These are phyloP conservation scores for Porites divaricata DNA, from an alignment of 92 coral and sea anemone species.

Conservation along the genomic window DNA sequence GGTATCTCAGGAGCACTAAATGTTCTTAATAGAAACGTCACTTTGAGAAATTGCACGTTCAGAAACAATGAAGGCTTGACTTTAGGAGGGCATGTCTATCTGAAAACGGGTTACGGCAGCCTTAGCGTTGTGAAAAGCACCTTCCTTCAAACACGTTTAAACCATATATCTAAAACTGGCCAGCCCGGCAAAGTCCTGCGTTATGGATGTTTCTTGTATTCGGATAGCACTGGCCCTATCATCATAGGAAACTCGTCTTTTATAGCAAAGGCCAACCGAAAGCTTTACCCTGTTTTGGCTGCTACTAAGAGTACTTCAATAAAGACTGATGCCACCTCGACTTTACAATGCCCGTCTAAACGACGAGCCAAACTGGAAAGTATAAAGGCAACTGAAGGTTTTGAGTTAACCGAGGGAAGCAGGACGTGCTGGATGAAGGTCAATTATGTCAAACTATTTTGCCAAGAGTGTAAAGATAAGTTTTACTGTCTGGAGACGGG, in stretches of 20 bases:
- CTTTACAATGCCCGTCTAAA: conserved; percentile 28
- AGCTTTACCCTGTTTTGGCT: conserved; percentile 33
- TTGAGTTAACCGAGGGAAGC: not conserved
- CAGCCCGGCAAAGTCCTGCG: not conserved
- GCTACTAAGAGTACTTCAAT: conserved; percentile 38
- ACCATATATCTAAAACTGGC: not conserved
- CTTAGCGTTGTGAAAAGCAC: conserved; percentile 35
- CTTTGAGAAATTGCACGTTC: conserved; percentile 33
- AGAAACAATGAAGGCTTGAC: conserved; percentile 37
- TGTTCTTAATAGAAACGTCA: conserved; percentile 29
- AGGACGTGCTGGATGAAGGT: conserved; percentile 14
- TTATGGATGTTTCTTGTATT: conserved; percentile 32
- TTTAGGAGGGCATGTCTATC: conserved; percentile 30
- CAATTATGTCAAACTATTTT: conserved; percentile 29
- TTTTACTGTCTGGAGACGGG: conserved; percentile 63
- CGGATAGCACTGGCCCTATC: conserved; percentile 52
- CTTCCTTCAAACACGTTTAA: conserved; percentile 26
- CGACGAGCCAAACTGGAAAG: not conserved
- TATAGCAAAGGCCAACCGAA: not conserved
- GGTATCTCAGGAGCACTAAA: conserved; percentile 49
- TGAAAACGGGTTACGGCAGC: conserved; percentile 42
- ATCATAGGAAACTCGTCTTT: conserved; percentile 33
- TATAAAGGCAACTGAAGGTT: not conserved
- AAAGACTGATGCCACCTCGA: conserved; percentile 19
- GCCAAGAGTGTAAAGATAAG: conserved; percentile 42